A percentile compares a stretch with the other conserved stretches of the same genome.
These are phyloP conservation scores for Otus sunia DNA, from an alignment of 2,113 vertebrate species.

Conservation along the genomic window DNA sequence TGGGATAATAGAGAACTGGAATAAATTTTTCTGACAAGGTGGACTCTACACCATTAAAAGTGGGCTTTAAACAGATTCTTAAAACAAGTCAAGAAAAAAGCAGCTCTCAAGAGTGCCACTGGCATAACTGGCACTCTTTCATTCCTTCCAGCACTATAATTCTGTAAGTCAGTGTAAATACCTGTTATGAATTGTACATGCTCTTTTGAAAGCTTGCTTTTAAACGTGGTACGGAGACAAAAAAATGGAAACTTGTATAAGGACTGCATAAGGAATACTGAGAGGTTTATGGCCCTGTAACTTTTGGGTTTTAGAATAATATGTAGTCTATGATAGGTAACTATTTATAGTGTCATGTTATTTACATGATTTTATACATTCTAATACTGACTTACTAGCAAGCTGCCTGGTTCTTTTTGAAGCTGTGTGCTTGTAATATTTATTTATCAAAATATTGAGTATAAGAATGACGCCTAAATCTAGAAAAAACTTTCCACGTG, in stretches of 20 bases:
- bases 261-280: neutral
- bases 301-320: neutral
- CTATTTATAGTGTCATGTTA: neutral
- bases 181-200: neutral
- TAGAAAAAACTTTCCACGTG: neutral
- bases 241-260: neutral
- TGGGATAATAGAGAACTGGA: neutral
- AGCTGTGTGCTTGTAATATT: neutral
- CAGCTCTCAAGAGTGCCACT: neutral
- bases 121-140: neutral
- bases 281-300: neutral
- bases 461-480: neutral
- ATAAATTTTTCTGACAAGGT: neutral
- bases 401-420: neutral
- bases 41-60: neutral
- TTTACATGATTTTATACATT: neutral
- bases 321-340: neutral
- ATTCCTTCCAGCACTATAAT: neutral
- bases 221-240: neutral
- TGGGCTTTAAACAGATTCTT: neutral
- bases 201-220: neutral
- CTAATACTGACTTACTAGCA: neutral
- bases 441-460: neutral
- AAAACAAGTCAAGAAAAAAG: neutral
- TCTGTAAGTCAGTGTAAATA: neutral